phyloP scores from a whole-genome alignment of 2,797 vertebrate species.

The Kryptopterus vitreolus region DNA sequence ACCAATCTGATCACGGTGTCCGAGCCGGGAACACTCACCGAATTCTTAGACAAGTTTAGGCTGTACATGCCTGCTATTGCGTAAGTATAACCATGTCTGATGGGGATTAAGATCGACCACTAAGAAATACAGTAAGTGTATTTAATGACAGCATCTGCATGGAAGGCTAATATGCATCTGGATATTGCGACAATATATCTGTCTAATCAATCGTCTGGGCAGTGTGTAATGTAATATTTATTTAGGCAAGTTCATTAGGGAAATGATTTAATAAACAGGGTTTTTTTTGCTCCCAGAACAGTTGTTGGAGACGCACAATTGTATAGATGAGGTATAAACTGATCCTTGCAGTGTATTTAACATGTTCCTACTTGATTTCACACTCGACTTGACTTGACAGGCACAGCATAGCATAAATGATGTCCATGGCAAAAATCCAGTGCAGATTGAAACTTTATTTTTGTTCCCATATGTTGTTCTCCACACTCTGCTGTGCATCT shows the following conservation, averaged over 20 bases:
- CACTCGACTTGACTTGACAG: too few relatives aligned
- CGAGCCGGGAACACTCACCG: constrained; percentile 71
- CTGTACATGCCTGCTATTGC: constrained; percentile 90
- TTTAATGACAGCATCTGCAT: neutral
- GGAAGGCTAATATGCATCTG: neutral
- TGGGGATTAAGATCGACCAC: too few relatives aligned
- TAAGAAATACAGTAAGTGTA: neutral
- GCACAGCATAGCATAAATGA: neutral
- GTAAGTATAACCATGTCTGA: constrained; percentile 74
- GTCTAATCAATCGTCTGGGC: too few relatives aligned
- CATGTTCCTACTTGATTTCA: neutral
- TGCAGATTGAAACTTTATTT: neutral
- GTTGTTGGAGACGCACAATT: too few relatives aligned
- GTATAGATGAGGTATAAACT: neutral
- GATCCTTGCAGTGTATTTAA: neutral
- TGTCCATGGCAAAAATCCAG: neutral
- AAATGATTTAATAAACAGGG: neutral
- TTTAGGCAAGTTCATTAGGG: neutral
- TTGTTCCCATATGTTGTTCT: neutral
- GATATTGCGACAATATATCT: too few relatives aligned
- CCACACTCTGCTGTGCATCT: neutral
- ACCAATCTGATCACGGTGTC: constrained; percentile 64
- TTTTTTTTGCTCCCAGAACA: neutral
- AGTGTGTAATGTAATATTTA: neutral
- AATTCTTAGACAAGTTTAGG: constrained; percentile 83